Base-by-base conservation (phyloP, 2,888 invertebrate species). In the Andricus curvator region DNA sequence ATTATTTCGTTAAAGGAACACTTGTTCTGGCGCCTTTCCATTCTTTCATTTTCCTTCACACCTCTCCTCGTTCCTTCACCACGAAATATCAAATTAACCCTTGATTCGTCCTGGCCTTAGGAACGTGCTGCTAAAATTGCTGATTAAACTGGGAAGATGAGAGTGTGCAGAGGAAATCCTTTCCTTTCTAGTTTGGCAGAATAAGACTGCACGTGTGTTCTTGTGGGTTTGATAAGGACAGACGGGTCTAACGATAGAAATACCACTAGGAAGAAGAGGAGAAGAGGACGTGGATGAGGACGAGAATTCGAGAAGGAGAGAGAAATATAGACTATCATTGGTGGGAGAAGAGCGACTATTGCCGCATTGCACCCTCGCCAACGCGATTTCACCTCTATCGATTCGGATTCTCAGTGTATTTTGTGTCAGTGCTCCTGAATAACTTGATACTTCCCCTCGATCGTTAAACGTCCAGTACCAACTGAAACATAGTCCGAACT, bases 321-420 rank as follows among this genome's bases (percentile, higher is more conserved):
- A 67, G 74, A 68, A 70, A 80, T 78, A 60, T 37, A 33, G 64
- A 74, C 29, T 77, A 56, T 56, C 74, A 33, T 74, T 48, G 51
- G 74, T 56, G 48, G 76, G 68, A 68, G 80, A 83, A 68, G 77
- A 84, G 80, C 80, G 81, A 78, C 85, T 85, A 86, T 88, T 88
- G 88, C 89, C 88, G 89, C 89, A 89, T 89, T 89, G 89, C 89
- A 89, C 88, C 89, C 87, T 88, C 82, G 88, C 84, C 84, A 84
- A 86, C 85, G 84, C 87, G 88, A 89, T 89, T 88, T 89, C 86
- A 85, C 86, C 85, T 87, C 85, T 89, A 89, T 89, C 88, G 89
- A 89, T 89, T 89, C 84, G 85, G 85, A 88, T 88, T 88, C 88
- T 86, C 86, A 83, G 85, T 85, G 84, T 86, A 87, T 88, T 88